phyloP scores from a whole-genome alignment of 2,113 vertebrate species.

The Oplegnathus fasciatus region DNA sequence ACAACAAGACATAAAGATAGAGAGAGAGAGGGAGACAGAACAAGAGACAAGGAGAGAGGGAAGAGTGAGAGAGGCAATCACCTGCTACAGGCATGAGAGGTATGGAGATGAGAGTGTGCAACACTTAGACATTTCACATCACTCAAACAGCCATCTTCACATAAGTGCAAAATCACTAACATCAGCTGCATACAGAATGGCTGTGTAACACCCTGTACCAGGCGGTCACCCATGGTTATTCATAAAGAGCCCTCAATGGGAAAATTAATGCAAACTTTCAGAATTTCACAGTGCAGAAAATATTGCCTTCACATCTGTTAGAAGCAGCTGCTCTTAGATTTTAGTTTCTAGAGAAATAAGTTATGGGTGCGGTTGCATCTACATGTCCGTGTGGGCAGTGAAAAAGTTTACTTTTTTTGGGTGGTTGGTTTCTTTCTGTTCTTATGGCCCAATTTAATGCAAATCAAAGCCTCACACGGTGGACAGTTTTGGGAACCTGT shows the following conservation, averaged over 20 bases:
- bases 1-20: conserved; percentile 70
- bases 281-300: conserved; percentile 4
- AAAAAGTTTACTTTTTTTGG: not conserved
- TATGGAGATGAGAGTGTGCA: conserved; percentile 55
- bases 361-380: not conserved
- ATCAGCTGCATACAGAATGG: conserved; percentile 38
- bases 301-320: conserved; percentile 27
- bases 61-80: conserved; percentile 70
- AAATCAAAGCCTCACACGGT: not conserved
- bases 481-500: not conserved
- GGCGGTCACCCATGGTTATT: conserved; percentile 21
- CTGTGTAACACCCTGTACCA: not conserved
- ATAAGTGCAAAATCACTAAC: conserved; percentile 44
- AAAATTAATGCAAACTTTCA: conserved; percentile 28
- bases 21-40: conserved; percentile 38
- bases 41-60: conserved; percentile 34
- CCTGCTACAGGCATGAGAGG: conserved; percentile 50
- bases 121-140: conserved; percentile 43
- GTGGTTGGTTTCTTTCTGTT: not conserved
- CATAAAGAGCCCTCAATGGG: conserved; percentile 16
- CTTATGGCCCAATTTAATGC: not conserved
- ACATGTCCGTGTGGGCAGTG: not conserved
- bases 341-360: conserved; percentile 1
- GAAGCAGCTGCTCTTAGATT: conserved; percentile 30
- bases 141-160: conserved; percentile 40